These are phyloP conservation scores for Hybos culiciformis DNA, from an alignment of 2,888 invertebrate species.

Conservation along the genomic window DNA sequence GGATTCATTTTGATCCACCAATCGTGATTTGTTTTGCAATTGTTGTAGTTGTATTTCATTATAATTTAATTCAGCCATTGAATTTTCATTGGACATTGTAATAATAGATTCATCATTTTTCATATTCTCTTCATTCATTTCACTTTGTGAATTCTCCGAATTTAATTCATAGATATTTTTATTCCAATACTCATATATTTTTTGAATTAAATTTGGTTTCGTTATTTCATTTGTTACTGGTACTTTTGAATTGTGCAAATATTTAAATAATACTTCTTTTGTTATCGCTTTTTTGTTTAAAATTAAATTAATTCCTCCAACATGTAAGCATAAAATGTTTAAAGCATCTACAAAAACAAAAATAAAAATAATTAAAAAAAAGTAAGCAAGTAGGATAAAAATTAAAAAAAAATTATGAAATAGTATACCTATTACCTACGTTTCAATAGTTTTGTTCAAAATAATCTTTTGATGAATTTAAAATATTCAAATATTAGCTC, in stretches of 20 bases:
- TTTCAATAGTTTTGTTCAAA: no score
- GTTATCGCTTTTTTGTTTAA: constrained; percentile 40
- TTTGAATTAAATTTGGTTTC: constrained; percentile 38
- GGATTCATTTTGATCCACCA: constrained; percentile 13
- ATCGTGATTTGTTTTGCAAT: neutral
- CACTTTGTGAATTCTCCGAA: no score
- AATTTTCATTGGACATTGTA: neutral
- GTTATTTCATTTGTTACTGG: constrained; percentile 36
- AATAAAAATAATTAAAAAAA: no score
- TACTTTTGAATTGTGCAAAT: constrained; percentile 38
- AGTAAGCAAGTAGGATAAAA: no score
- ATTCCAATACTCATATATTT: constrained; percentile 37
- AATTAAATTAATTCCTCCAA: constrained; percentile 35
- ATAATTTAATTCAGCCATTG: neutral
- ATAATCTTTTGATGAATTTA: no score
- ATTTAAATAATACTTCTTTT: constrained; percentile 40
- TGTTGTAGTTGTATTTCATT: neutral
- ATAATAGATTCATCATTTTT: no score
- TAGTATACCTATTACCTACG: no score
- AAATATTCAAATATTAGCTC: no score
- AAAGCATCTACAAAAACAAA: no score
- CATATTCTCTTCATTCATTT: no score
- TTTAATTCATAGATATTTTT: neutral
- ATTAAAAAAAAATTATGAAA: no score
- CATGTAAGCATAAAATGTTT: constrained; percentile 38